phyloP scores from a whole-genome alignment of 2,113 vertebrate species.

The Clupea harengus region DNA sequence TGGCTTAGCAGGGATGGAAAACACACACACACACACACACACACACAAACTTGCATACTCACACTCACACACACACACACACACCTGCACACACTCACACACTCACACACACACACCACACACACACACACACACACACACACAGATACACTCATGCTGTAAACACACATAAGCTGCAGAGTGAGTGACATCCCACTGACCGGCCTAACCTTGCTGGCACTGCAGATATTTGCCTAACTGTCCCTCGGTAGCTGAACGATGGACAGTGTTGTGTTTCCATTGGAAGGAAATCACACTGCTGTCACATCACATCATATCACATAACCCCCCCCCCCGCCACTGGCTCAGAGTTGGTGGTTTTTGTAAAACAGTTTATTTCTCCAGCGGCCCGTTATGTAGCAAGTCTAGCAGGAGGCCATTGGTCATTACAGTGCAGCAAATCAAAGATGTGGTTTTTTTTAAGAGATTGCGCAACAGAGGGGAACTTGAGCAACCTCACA shows the following conservation, averaged over 20 bases:
- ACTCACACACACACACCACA: no score
- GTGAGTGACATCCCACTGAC: background rate
- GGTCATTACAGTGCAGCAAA: background rate
- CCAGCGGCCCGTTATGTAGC: background rate
- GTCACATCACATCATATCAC: background rate
- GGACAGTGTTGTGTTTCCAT: background rate
- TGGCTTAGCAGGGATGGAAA: background rate
- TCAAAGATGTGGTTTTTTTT: background rate
- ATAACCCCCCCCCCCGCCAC: no score
- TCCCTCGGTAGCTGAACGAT: background rate
- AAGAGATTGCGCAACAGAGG: background rate
- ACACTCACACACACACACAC: background rate
- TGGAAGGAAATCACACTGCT: background rate
- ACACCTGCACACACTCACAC: background rate
- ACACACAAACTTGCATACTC: background rate
- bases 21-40: background rate
- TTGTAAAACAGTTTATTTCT: background rate
- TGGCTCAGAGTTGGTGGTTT: background rate
- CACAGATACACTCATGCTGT: no score
- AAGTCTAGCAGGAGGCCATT: background rate
- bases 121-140: no score
- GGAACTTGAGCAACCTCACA: conserved; percentile 7
- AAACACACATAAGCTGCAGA: background rate
- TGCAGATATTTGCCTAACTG: background rate
- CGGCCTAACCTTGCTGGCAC: background rate